Base-by-base conservation (phyloP, 2,888 invertebrate species). In the Corbicula japonica region DNA sequence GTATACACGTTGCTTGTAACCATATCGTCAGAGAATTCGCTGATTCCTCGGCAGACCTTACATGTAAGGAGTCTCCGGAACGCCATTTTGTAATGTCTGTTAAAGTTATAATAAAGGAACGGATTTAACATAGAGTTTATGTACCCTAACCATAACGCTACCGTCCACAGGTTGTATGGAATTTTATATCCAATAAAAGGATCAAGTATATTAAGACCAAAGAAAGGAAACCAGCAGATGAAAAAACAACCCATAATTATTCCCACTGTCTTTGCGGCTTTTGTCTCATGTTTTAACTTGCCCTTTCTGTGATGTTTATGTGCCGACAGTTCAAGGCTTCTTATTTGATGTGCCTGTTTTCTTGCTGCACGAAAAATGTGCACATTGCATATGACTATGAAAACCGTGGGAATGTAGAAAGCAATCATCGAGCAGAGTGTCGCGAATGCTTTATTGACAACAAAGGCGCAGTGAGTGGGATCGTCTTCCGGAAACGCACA, bases 231-330 rank as follows among this genome's bases (percentile, higher is more conserved):
- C 92, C 92, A 92, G 65, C 92, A 92, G 23, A 90, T 86, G 77
- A 89, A 90, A 72, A 91, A 92, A 75, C 89, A 89, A 12, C 91
- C 91, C 91, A 92, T 91, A 69, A 92, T 91, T 61, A 92, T 91
- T 28, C 89, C 88, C 21, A 92, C 85, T 1, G 92, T 92, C 66
- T 91, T 91, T 12, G 91, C 91, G 2, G 92, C 92, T 75, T 91
- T 92, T 3, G 91, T 88, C 74, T 92, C 92, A 61, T 90, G 90
- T 71, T 89, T 88, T 62, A 91, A 88, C 69, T 89, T 91, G 10
- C 88, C 86, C 56, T 89, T 89, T 8, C 88, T 84, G 26, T 84
- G 83, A 65, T 87, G 86, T 70, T 89, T 87, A 60, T 86, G 86
- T 6, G 89, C 87, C 12, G 88, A 86, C 10, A 86, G 78, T 72